phyloP scores from a whole-genome alignment of 2,797 vertebrate species.

The Bucorvus abyssinicus region DNA sequence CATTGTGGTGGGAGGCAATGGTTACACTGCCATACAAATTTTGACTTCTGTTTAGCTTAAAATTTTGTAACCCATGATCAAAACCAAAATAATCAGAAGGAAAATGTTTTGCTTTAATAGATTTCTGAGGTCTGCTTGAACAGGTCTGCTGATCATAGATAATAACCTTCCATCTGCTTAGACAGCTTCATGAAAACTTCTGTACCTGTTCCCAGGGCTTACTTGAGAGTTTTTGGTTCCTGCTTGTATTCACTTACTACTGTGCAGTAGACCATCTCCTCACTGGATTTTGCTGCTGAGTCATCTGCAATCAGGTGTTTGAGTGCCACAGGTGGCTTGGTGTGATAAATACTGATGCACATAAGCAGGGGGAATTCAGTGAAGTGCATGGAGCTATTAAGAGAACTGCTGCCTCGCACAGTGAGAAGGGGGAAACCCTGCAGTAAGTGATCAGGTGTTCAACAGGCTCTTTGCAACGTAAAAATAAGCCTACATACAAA shows the following conservation, averaged over 20 bases:
- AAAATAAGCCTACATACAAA: constrained; percentile 1
- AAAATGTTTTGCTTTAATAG: not conserved
- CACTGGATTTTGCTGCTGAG: not conserved
- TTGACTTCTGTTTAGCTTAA: not conserved
- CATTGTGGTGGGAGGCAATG: not conserved
- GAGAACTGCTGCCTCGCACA: not conserved
- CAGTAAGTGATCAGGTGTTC: not conserved
- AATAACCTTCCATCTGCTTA: not conserved
- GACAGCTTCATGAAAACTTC: not conserved
- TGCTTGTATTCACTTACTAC: not conserved
- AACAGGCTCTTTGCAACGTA: not conserved
- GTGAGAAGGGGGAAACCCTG: constrained; percentile 22
- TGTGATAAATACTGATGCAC: constrained; percentile 7
- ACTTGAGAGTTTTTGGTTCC: not conserved
- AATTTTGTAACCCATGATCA: not conserved
- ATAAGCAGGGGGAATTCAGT: not conserved
- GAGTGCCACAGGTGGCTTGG: not conserved
- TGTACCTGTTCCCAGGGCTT: not conserved
- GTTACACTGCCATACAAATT: not conserved
- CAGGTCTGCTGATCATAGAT: not conserved
- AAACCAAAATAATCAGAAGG: not conserved
- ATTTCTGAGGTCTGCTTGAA: not conserved
- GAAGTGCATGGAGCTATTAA: not conserved
- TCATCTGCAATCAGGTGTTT: constrained; percentile 17
- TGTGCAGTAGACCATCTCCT: not conserved